Conservation (phyloP, 1,140 invertebrate genomes). For the Magallana angulata region DNA sequence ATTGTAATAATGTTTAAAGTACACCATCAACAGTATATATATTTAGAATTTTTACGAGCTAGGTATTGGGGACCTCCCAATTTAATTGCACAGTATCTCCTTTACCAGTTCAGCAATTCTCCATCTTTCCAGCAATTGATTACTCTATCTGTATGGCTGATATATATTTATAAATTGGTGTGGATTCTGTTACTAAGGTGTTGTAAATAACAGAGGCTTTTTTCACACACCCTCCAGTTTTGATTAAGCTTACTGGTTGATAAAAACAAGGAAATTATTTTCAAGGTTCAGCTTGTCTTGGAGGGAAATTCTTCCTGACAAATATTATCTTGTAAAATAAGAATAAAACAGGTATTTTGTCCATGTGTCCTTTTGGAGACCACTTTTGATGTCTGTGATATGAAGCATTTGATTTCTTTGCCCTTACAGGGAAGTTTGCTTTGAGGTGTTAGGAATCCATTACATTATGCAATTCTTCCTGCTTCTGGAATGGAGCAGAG, state of each 20-base stretch:
- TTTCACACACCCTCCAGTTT: neutral
- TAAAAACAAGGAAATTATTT: slow-evolving; percentile 27
- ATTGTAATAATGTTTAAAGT: neutral
- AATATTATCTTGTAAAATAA: slow-evolving; percentile 6
- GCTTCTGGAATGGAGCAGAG: neutral
- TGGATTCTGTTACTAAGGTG: neutral
- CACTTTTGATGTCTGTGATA: neutral
- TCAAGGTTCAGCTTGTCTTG: neutral
- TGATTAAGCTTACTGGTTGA: neutral
- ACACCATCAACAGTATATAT: neutral
- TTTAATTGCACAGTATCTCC: slow-evolving; percentile 14
- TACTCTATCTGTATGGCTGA: slow-evolving; percentile 16
- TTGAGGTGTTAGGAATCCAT: neutral
- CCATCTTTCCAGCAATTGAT: neutral
- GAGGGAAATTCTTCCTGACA: slow-evolving; percentile 27
- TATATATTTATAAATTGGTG: slow-evolving; percentile 25
- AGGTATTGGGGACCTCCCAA: neutral
- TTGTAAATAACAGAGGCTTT: neutral
- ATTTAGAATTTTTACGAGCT: neutral
- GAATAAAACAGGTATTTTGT: neutral
- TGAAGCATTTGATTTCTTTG: neutral
- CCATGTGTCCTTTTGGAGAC: neutral
- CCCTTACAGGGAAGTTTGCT: slow-evolving; percentile 1
- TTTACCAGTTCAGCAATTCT: neutral
- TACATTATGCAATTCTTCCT: slow-evolving; percentile 12